Evolutionary conservation across 2,113 vertebrate genomes (phyloP), one percentile per base, ranked within the genome.

Genomic region (Lampris incognitus): DNA sequence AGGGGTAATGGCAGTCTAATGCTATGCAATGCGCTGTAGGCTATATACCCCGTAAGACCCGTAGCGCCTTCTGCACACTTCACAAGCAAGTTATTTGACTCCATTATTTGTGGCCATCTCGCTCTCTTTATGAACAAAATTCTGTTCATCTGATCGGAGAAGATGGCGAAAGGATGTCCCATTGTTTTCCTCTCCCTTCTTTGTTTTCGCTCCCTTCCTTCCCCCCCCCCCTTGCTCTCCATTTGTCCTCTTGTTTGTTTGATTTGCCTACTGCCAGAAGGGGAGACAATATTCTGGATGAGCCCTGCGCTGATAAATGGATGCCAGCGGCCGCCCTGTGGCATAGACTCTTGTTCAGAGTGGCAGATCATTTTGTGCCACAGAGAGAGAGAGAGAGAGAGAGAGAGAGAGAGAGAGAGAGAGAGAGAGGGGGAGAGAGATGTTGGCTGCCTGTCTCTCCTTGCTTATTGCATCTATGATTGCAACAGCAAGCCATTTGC

Each of bases 341-440:
- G 89, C 9, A 83, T 61, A n/a, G 58, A 69, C 65, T 86, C 79
- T 85, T 85, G 86, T 86, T 89, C 83, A 39, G 85, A 87, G 81
- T 86, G 85, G 91, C 87, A 89, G 87, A 90, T 88, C 87, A 74
- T 89, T 91, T 88, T 91, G 86, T 87, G 84, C 81, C 78, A 79
- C 77, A 42, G 76, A 78, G 83, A 72, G 79, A 66, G 74, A 41
- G 65, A 44, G 74, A 24, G 61, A 7, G 13, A 51, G 67, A 63
- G 58, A 66, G 71, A 59, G n/a, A n/a, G n/a, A n/a, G n/a, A n/a
- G n/a, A n/a, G n/a, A n/a, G n/a, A n/a, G 39, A 49, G 67, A 54
- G 50, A 56, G 40, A 79, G 24, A 64, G 51, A 49, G 37, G 52
- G 61, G 39, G 59, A 57, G 82, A 71, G 69, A 60, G 56, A 82